Conservation (phyloP, 2,888 invertebrate genomes). For the Carpatolechia fugitivella region DNA sequence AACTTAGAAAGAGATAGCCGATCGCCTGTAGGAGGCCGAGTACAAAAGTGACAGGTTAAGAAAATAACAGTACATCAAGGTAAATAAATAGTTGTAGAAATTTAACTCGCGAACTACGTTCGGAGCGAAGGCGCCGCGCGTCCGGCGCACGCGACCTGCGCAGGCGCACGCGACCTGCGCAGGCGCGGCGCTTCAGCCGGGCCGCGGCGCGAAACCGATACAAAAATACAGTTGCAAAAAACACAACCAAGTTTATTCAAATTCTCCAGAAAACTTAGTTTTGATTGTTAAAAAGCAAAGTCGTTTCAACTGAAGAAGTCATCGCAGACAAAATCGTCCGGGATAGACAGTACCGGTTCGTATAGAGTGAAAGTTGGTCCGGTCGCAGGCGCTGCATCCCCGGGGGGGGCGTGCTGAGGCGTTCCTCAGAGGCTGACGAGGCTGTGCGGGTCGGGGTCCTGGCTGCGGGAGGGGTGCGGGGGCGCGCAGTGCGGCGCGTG, state of each 20-base stretch:
- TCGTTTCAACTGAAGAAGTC: not conserved
- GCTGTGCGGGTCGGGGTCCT: slow-evolving; percentile 88
- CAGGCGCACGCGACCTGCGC: slow-evolving; percentile 1
- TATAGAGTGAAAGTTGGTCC: not conserved
- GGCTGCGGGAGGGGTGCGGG: slow-evolving; percentile 82
- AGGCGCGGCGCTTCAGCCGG: no score
- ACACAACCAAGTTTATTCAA: no score
- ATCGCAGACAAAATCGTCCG: no score
- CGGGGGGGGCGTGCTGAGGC: slow-evolving; percentile 33
- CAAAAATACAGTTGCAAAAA: no score
- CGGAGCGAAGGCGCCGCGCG: slow-evolving; percentile 25
- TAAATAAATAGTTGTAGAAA: slow-evolving; percentile 36
- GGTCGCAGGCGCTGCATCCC: no score
- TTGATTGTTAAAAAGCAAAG: no score
- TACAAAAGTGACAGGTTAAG: slow-evolving; percentile 30
- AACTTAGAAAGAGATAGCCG: slow-evolving; percentile 42
- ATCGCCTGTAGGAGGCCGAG: slow-evolving; percentile 27
- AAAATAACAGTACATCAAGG: slow-evolving; percentile 29
- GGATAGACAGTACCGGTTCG: no score
- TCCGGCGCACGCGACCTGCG: slow-evolving; percentile 16
- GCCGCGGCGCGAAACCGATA: no score
- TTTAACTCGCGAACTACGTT: slow-evolving; percentile 46
- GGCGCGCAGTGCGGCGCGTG: slow-evolving; percentile 59
- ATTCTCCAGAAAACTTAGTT: no score
- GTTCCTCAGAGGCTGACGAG: slow-evolving; percentile 89